Base-by-base conservation (phyloP, 2,797 vertebrate genomes). In the Helostoma temminkii region DNA sequence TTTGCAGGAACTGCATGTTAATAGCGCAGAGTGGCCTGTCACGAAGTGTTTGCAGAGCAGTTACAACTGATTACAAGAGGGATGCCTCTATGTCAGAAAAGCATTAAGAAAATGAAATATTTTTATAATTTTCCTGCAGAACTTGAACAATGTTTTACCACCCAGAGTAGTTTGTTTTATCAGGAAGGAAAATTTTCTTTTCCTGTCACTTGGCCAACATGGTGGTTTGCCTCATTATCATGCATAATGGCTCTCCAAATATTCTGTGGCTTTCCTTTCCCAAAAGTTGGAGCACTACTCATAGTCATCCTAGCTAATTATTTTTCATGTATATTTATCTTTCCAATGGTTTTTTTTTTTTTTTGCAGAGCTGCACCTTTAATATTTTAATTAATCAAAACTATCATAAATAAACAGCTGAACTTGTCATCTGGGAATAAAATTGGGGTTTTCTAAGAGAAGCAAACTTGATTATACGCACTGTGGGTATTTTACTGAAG, bases 141-240 rank as follows among this genome's bases (percentile, higher is more conserved):
- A 59, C 30, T 34, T 57, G 5, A 45, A 46, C 21, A 37, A 24
- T 18, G 26, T 48, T 16, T 58, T 25, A 45, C 32, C 50, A 39
- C 24, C 9, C 34, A 49, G 66, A 57, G 32, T 43, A 41, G 65
- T 83, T 77, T 78, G 55, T 82, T 86, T 80, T 57, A 18, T 50
- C 42, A 61, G 46, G 19, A 49, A 67, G 62, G 49, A 55, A 68
- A 19, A 62, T 58, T 80, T 74, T 78, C 26, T 59, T 70, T 19
- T 47, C 21, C 61, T 71, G 69, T 78, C 79, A 78, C 65, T 73
- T 58, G 37, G 63, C 78, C 73, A 80, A 39, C 42, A 62, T 73
- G 72, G 68, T 82, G 83, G 82, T 79, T 78, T 54, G 9, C 56
- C 42, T 84, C 69, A 78, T 86, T 86, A 70, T 62, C 67, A 76